Conservation (phyloP, 2,888 invertebrate species). For the Minunthozetes semirufus region DNA sequence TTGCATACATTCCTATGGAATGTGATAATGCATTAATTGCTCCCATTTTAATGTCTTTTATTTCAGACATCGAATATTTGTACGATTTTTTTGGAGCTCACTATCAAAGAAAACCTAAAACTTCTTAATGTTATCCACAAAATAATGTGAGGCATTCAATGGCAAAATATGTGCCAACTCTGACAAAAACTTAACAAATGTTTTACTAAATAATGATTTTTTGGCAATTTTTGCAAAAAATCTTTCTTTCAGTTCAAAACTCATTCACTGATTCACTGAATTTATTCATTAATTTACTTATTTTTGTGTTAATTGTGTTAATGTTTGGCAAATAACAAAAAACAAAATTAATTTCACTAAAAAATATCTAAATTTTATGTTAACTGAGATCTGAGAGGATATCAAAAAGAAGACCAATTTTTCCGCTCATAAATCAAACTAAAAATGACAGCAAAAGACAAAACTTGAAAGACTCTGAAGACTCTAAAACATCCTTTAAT, state of each 20-base stretch:
- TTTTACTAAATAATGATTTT: background rate
- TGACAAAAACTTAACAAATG: background rate
- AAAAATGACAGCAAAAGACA: too few species aligned
- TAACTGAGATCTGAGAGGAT: too few species aligned
- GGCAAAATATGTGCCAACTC: background rate
- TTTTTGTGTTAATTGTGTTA: background rate
- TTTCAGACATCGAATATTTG: too few species aligned
- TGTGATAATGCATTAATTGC: background rate
- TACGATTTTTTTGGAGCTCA: too few species aligned
- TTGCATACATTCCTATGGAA: background rate
- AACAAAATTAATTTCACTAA: too few species aligned
- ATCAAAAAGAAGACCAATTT: too few species aligned
- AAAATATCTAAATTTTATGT: too few species aligned
- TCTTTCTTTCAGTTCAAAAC: too few species aligned
- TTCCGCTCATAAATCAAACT: too few species aligned
- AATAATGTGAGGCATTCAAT: background rate
- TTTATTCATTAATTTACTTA: background rate
- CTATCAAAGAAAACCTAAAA: background rate
- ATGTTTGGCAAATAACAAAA: too few species aligned
- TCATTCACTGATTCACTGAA: background rate
- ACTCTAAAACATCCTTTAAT: too few species aligned
- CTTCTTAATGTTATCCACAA: background rate
- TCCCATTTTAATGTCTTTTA: background rate
- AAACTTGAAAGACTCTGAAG: too few species aligned
- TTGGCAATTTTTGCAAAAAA: background rate